A percentile compares a stretch with the other conserved stretches of the same genome.
phyloP scores from a whole-genome alignment of 2,888 invertebrate species.

The Hofmannophila pseudospretella region DNA sequence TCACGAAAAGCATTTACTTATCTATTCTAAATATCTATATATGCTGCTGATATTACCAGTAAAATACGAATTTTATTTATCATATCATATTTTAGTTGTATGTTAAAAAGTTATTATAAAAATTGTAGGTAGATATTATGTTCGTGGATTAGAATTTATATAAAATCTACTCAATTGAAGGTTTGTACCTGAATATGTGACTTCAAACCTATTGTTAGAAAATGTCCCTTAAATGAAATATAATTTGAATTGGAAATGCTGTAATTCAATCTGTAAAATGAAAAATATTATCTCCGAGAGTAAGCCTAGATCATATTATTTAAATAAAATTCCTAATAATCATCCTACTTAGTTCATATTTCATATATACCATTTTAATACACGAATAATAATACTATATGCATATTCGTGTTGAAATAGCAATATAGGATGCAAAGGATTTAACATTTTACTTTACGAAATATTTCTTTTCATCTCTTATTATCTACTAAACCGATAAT shows the following conservation, averaged over 20 bases:
- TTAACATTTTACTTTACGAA: too few relatives aligned
- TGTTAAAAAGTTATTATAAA: slow-evolving; percentile 37
- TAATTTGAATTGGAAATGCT: slow-evolving; percentile 23
- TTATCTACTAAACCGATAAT: too few relatives aligned
- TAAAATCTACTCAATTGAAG: slow-evolving; percentile 31
- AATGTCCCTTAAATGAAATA: background rate
- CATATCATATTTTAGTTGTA: slow-evolving; percentile 63
- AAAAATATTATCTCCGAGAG: too few relatives aligned
- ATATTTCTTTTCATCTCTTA: too few relatives aligned
- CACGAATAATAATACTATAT: too few relatives aligned
- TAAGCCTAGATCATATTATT: too few relatives aligned
- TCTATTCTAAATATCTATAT: slow-evolving; percentile 46
- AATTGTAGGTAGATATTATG: slow-evolving; percentile 52
- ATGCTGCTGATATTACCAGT: slow-evolving; percentile 54
- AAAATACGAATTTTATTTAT: slow-evolving; percentile 70
- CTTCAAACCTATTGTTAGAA: slow-evolving; percentile 13
- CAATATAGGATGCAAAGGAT: too few relatives aligned
- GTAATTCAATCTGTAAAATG: slow-evolving; percentile 17
- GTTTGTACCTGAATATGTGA: slow-evolving; percentile 51
- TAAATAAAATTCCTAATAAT: too few relatives aligned
- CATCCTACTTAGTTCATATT: too few relatives aligned
- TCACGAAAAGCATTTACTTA: slow-evolving; percentile 48
- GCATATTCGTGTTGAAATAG: too few relatives aligned
- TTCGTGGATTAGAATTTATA: slow-evolving; percentile 31
- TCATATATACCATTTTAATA: too few relatives aligned